Base-by-base conservation (phyloP, 2,797 vertebrate genomes). In the Poeciliopsis gracilis region DNA sequence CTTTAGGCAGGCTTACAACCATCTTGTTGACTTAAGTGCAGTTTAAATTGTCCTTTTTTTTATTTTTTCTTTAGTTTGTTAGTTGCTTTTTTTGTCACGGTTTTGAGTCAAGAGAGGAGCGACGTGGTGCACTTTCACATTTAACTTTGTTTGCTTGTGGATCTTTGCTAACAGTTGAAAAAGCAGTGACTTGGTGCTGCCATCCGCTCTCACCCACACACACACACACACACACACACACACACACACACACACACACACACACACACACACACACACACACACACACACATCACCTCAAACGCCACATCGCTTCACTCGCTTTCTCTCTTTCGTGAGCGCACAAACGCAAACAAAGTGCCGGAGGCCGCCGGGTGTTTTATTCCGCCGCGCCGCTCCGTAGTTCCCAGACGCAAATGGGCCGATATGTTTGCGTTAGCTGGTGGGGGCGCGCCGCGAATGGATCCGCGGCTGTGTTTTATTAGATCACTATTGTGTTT, bases 401-500 rank as follows among this genome's bases (percentile, higher is more conserved):
- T 57, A 41, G 82, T 59, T 83, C 75, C 28, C n/a, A 0, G 8
- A 75, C 79, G 38, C 49, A 73, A 75, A 79, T 67, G 73, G 81
- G 43, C 73, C 87, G 41, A 89, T 88, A 86, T 82, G 28, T 93
- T 89, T 79, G 77, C 71, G 86, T 90, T 90, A 79, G 85, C 87
- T 74, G 49, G 79, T 86, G 88, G 84, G 49, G 77, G 45, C 84
- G 75, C 25, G 18, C 82, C 82, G 46, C 72, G 77, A 88, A 87
- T 76, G 89, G 78, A 88, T 87, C 82, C 12, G 73, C 76, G 80
- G 69, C 69, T 18, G 77, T 55, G 81, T 89, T 91, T 90, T 93
- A 94, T 93, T 92, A 88, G 88, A 91, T 90, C 90, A 77, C 85
- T 83, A 91, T 87, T 91, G 90, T 89, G 91, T 91, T 87, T 83